Conservation (phyloP, 2,797 vertebrate species). For the Champsocephalus gunnari region DNA sequence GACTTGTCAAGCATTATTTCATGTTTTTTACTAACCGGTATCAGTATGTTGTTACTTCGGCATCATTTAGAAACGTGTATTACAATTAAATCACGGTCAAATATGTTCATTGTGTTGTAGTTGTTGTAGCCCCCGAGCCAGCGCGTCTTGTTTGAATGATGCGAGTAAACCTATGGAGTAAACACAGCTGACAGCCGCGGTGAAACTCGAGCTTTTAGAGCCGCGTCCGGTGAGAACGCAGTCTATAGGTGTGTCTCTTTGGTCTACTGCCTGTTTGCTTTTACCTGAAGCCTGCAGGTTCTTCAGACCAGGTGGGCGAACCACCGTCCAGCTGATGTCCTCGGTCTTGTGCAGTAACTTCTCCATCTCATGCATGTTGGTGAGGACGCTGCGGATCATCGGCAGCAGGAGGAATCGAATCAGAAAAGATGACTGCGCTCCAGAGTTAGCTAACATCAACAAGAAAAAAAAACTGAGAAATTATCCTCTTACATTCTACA, state of each 20-base stretch:
- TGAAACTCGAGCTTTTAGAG: no score
- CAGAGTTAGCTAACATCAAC: constrained; percentile 79
- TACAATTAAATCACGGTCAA: no score
- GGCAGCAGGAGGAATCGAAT: constrained; percentile 86
- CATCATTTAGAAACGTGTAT: no score
- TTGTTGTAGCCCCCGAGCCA: no score
- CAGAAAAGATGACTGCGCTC: constrained; percentile 68
- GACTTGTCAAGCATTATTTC: no score
- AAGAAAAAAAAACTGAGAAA: background rate
- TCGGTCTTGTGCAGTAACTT: constrained; percentile 71
- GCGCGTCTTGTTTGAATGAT: no score
- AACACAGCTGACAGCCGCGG: no score
- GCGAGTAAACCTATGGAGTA: no score
- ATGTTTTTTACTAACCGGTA: no score
- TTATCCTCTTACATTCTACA: background rate
- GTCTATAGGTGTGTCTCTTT: background rate
- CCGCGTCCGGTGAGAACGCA: no score
- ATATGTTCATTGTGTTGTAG: no score
- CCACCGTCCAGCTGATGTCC: constrained; percentile 87
- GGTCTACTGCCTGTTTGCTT: background rate
- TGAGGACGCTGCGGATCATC: constrained; percentile 84
- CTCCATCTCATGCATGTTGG: constrained; percentile 90
- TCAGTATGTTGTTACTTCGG: no score
- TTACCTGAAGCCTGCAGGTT: constrained; percentile 83
- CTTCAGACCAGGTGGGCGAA: constrained; percentile 85